Conservation (phyloP, 2,888 invertebrate genomes). For the Timandra comae region DNA sequence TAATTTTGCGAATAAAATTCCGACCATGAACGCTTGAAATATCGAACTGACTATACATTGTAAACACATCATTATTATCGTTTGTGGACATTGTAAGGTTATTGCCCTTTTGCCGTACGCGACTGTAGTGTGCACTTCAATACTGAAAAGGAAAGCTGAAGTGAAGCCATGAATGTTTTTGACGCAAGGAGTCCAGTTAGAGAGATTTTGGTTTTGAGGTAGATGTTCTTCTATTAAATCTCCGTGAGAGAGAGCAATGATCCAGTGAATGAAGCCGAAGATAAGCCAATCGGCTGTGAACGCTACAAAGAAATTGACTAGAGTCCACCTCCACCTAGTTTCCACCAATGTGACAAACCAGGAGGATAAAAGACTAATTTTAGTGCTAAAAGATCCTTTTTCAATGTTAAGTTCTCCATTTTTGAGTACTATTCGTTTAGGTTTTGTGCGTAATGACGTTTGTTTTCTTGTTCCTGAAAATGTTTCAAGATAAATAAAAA, state of each 20-base stretch:
- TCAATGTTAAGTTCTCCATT: conserved; percentile 93
- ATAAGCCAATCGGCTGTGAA: conserved; percentile 92
- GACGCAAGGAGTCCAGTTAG: conserved; percentile 90
- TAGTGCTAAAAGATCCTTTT: conserved; percentile 78
- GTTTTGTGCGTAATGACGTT: conserved; percentile 19
- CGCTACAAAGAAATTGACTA: conserved; percentile 88
- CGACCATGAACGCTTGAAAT: conserved; percentile 88
- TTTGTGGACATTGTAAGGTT: conserved; percentile 95
- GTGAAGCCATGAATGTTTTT: conserved; percentile 91
- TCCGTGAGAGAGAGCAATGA: conserved; percentile 91
- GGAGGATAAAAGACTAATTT: conserved; percentile 80
- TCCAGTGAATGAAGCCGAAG: conserved; percentile 94
- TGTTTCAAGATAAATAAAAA: too few species aligned
- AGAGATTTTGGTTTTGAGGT: conserved; percentile 68
- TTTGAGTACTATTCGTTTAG: conserved; percentile 83
- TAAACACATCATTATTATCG: conserved; percentile 95
- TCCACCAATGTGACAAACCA: conserved; percentile 90
- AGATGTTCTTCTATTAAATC: conserved; percentile 85
- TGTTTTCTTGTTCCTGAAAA: conserved; percentile 24
- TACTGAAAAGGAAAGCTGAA: conserved; percentile 94
- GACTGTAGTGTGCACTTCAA: conserved; percentile 97
- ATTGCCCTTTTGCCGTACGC: conserved; percentile 91
- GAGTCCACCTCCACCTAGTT: conserved; percentile 94
- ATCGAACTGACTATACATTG: conserved; percentile 96
- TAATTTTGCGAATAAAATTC: conserved; percentile 96